A percentile compares a stretch with the other conserved stretches of the same genome.
These are phyloP conservation scores for Drosophila ohnishii DNA, from an alignment of 1,140 invertebrate species.

Conservation along the genomic window DNA sequence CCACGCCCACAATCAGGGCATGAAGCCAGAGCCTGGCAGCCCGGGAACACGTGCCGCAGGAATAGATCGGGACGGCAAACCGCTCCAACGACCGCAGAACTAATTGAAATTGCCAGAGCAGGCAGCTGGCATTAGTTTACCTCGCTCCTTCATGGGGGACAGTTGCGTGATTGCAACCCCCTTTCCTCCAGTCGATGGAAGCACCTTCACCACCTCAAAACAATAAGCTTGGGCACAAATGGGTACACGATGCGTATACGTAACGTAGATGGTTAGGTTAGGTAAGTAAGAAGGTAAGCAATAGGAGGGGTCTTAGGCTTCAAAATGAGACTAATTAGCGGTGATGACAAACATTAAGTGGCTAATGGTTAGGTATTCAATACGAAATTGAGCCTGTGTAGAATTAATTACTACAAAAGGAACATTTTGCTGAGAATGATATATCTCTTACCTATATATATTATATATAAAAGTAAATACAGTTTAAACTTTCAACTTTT, in stretches of 20 bases:
- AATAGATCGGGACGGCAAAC: constrained; percentile 24
- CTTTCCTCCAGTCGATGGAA: neutral
- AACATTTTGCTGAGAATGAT: no score
- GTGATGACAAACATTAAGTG: neutral
- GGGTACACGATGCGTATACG: constrained; percentile 31
- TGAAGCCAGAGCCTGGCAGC: constrained; percentile 1
- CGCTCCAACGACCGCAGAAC: constrained; percentile 43
- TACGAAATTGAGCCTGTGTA: neutral
- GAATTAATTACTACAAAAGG: no score
- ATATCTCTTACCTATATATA: no score
- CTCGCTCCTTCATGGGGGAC: neutral
- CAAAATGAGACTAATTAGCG: constrained; percentile 4
- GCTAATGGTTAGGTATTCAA: neutral
- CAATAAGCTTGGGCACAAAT: constrained; percentile 18
- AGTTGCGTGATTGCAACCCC: constrained; percentile 15
- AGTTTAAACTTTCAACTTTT: no score
- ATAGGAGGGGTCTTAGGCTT: neutral
- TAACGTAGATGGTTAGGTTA: neutral
- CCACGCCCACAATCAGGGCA: constrained; percentile 45
- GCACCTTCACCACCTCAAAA: constrained; percentile 1
- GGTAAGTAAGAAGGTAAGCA: neutral
- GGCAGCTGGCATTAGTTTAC: constrained; percentile 47
- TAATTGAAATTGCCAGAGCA: constrained; percentile 58
- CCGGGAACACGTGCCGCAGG: constrained; percentile 25
- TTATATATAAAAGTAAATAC: no score